A percentile compares a stretch with the other conserved stretches of the same genome.
These are phyloP conservation scores for Eufriesea mexicana DNA, from an alignment of 1,140 invertebrate genomes.

Conservation along the genomic window DNA sequence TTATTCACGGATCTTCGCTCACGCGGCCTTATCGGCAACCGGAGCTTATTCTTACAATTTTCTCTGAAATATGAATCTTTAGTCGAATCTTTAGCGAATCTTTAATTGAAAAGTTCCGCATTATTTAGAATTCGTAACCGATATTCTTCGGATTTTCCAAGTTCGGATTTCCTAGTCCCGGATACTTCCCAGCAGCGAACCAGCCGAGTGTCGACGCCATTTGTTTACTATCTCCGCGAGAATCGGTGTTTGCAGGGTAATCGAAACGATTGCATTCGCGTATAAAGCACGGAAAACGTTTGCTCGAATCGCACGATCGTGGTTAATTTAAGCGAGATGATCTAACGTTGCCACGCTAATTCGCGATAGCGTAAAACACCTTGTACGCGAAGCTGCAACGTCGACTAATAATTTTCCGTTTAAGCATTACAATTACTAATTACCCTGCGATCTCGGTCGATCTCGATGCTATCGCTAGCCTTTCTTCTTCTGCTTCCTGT, in stretches of 20 bases:
- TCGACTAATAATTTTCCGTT: slow-evolving; percentile 34
- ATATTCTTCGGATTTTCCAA: no score
- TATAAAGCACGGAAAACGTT: background rate
- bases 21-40: no score
- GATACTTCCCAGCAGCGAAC: no score
- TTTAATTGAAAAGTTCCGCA: no score
- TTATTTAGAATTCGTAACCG: no score
- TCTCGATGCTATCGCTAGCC: slow-evolving; percentile 19
- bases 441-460: background rate
- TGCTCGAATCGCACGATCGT: background rate
- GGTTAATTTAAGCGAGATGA: slow-evolving; percentile 31
- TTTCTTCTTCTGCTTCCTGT: background rate
- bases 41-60: no score
- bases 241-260: background rate
- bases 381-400: background rate
- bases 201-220: no score
- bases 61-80: no score
- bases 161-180: no score
- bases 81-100: no score
- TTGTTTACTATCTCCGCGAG: background rate
- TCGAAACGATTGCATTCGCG: background rate
- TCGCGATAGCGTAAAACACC: slow-evolving; percentile 23
- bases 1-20: no score
- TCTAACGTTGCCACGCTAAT: slow-evolving; percentile 11
- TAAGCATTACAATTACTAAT: slow-evolving; percentile 44